Evolutionary conservation across 92 coral and sea anemone genomes (phyloP), one percentile per base, ranked within the genome.

Genomic region (Anthopleura xanthogrammica): DNA sequence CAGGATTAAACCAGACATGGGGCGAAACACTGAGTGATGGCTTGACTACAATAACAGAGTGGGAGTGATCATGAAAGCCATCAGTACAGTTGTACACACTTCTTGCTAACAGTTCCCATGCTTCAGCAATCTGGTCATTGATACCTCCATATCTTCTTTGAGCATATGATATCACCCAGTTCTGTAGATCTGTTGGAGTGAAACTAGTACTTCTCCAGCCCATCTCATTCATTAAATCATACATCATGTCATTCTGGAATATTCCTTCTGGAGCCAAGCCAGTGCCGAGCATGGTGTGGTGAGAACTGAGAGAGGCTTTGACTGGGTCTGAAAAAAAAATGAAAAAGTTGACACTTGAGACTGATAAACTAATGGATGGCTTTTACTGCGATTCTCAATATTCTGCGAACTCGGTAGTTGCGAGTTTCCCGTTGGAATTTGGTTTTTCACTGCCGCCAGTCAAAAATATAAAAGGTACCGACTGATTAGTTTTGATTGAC

Each of bases 181-280:
- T 13, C 42, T 76, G 85, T 12, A 86, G 81, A 1, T 89, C 85
- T 11, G 87, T 81, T 12, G 91, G 62, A 79, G 71, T 82, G 54
- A 89, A 79, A 14, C 81, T 39, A 7, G 82, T 86, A 2, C 82
- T 80, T 62, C 93, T 94, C 95, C 96, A 95, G 41, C 98, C 98
- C 98, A 95, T 95, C 77, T 95, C 98, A 70, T 94, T 90, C 98
- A 95, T 95, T 20, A 95, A 86, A 76, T 92, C 95, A 75, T 94
- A 95, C 74, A 95, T 82, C 9, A 95, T 93, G 80, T 92, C 87
- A 71, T 95, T 95, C 77, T 95, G 97, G 80, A 92, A 92, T 40
- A 95, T 95, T 68, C 98, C 98, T 83, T 95, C 98, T n/a, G 98
- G 98, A 23, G 98, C 77, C 36, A 95, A 79, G 5, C 98, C 98